Percentiles rank a stretch among this genome's conserved stretches.
Conservation (phyloP, 2,888 invertebrate genomes). For the Dynastes grantii region DNA sequence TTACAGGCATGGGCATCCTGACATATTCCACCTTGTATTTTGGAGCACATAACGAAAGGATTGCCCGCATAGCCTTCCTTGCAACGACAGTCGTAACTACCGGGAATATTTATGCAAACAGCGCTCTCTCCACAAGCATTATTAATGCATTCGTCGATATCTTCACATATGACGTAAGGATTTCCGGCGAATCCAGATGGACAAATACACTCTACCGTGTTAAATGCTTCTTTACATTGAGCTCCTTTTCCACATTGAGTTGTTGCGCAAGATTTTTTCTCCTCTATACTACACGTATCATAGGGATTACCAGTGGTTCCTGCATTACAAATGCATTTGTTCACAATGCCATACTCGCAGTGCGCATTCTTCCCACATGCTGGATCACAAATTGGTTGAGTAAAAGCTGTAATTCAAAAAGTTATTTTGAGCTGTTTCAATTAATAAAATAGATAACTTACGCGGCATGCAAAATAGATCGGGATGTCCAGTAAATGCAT, state of each 20-base stretch:
- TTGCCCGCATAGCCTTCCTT: conserved; percentile 89
- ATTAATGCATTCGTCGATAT: conserved; percentile 85
- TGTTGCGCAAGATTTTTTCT: conserved; percentile 57
- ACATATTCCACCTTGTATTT: conserved; percentile 80
- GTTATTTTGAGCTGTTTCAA: conserved; percentile 25
- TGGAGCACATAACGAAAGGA: conserved; percentile 88
- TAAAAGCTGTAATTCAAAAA: conserved; percentile 76
- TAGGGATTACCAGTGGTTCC: conserved; percentile 92
- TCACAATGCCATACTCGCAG: conserved; percentile 86
- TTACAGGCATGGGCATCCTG: conserved; percentile 80
- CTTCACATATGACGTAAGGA: conserved; percentile 88
- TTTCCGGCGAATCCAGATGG: conserved; percentile 89
- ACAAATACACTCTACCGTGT: conserved; percentile 86
- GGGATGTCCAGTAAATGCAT: conserved; percentile 91
- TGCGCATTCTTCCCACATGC: conserved; percentile 87
- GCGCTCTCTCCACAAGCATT: conserved; percentile 89
- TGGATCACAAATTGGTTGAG: conserved; percentile 86
- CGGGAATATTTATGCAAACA: conserved; percentile 91
- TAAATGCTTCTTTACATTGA: conserved; percentile 83
- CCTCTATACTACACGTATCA: conserved; percentile 85
- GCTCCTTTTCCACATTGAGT: conserved; percentile 74
- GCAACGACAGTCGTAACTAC: conserved; percentile 92
- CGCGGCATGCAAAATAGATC: conserved; percentile 93
- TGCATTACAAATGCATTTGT: conserved; percentile 87
- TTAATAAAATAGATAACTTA: conserved; percentile 72